A percentile compares a stretch with the other conserved stretches of the same genome.
Conservation (phyloP, 2,888 invertebrate genomes). For the Protonemura montana region DNA sequence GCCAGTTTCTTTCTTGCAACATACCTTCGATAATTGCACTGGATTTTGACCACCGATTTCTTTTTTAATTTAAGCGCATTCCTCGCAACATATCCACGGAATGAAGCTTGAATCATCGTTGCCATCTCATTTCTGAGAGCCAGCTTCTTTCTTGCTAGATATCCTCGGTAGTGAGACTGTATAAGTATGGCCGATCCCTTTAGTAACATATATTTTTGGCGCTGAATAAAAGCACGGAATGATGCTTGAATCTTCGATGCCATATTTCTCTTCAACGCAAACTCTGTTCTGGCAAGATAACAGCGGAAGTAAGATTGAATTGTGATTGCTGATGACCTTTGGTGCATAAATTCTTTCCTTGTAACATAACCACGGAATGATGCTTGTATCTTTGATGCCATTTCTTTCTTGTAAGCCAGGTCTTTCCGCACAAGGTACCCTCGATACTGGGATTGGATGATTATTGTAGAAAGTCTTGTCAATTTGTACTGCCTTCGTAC, state of each 20-base stretch:
- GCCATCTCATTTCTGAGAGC: constrained; percentile 49
- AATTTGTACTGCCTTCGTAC: background rate
- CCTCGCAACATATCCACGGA: constrained; percentile 42
- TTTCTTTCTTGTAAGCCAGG: background rate
- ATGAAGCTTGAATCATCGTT: constrained; percentile 9
- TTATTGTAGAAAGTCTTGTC: background rate
- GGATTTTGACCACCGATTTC: constrained; percentile 49
- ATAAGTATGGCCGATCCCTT: constrained; percentile 13
- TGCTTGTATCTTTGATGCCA: constrained; percentile 10
- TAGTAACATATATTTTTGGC: constrained; percentile 45
- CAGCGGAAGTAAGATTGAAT: background rate
- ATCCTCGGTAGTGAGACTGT: constrained; percentile 28
- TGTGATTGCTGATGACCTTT: background rate
- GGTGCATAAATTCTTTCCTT: background rate
- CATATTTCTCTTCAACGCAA: background rate
- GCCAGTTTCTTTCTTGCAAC: background rate
- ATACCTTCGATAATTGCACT: constrained; percentile 37
- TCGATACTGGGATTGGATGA: background rate
- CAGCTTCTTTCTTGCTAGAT: constrained; percentile 20
- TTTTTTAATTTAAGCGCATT: constrained; percentile 45
- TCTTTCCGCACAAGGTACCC: background rate
- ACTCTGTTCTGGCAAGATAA: background rate
- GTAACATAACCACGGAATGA: background rate
- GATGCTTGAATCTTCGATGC: constrained; percentile 23
- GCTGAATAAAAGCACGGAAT: background rate